These are phyloP conservation scores for Notolepis coatsorum DNA, from an alignment of 2,797 vertebrate genomes.

Conservation along the genomic window DNA sequence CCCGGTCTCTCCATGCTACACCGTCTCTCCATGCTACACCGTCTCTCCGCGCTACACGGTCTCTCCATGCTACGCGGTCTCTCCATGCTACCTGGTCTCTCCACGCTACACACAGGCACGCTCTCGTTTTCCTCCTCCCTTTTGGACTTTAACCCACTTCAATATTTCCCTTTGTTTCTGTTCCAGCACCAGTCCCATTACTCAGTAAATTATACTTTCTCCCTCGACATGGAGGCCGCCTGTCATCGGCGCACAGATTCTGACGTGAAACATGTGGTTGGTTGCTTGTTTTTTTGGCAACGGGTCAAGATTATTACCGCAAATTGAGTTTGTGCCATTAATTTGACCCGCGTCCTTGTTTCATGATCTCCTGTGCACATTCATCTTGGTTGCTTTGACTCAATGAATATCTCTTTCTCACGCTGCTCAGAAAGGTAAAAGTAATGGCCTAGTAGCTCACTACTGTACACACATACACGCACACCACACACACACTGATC, in stretches of 20 bases:
- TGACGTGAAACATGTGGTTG: constrained; percentile 23
- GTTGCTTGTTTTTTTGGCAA: constrained; percentile 27
- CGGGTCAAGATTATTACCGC: constrained; percentile 23
- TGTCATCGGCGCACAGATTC: constrained; percentile 13
- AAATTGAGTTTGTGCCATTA: constrained; percentile 30
- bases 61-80: too few species aligned
- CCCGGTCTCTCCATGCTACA: constrained; percentile 12
- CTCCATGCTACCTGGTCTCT: too few species aligned
- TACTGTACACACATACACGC: not conserved
- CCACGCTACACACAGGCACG: not conserved
- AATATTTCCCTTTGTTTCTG: constrained; percentile 40
- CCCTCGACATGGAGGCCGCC: constrained; percentile 29
- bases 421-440: constrained; percentile 18
- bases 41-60: not conserved
- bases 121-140: constrained; percentile 18
- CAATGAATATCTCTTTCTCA: not conserved
- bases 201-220: constrained; percentile 35
- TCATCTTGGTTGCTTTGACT: constrained; percentile 26
- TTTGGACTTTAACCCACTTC: constrained; percentile 21
- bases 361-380: constrained; percentile 27
- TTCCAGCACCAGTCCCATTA: constrained; percentile 38
- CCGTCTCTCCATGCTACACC: not conserved
- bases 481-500: constrained; percentile 1
- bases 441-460: constrained; percentile 17
- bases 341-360: constrained; percentile 14